phyloP scores from a whole-genome alignment of 2,888 invertebrate species.

The Watsonalla cultraria region DNA sequence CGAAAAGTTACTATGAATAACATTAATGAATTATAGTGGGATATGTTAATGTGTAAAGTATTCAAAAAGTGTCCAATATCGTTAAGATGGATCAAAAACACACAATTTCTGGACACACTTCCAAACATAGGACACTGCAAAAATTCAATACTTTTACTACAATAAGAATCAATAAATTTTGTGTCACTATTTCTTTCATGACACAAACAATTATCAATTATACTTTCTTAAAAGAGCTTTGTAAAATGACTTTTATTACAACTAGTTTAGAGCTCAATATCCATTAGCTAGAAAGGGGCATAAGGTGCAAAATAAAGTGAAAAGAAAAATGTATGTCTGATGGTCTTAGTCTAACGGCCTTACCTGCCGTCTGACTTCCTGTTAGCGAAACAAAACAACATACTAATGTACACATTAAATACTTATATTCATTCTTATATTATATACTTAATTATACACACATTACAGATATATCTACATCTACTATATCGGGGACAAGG shows the following conservation, averaged over 20 bases:
- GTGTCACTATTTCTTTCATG: too few relatives aligned
- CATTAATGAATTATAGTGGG: too few relatives aligned
- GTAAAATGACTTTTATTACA: background rate
- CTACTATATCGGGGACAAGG: background rate
- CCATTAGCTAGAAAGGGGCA: background rate
- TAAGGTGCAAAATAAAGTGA: conserved; percentile 16
- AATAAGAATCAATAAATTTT: too few relatives aligned
- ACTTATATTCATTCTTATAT: conserved; percentile 14
- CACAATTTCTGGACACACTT: too few relatives aligned
- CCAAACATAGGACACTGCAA: too few relatives aligned
- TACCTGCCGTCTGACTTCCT: conserved; percentile 75
- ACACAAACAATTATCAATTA: background rate
- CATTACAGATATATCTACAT: background rate
- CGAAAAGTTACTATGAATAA: too few relatives aligned
- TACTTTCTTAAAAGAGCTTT: background rate
- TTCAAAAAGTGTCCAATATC: too few relatives aligned
- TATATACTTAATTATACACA: background rate
- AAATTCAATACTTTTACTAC: too few relatives aligned
- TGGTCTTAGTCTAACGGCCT: conserved; percentile 39
- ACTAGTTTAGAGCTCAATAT: background rate
- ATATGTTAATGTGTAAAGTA: too few relatives aligned
- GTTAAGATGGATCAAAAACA: too few relatives aligned
- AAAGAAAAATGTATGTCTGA: conserved; percentile 22
- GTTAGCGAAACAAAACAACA: conserved; percentile 70
- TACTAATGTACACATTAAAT: conserved; percentile 39